These are phyloP conservation scores for Dynastes tityus DNA, from an alignment of 2,888 invertebrate genomes.

Conservation along the genomic window DNA sequence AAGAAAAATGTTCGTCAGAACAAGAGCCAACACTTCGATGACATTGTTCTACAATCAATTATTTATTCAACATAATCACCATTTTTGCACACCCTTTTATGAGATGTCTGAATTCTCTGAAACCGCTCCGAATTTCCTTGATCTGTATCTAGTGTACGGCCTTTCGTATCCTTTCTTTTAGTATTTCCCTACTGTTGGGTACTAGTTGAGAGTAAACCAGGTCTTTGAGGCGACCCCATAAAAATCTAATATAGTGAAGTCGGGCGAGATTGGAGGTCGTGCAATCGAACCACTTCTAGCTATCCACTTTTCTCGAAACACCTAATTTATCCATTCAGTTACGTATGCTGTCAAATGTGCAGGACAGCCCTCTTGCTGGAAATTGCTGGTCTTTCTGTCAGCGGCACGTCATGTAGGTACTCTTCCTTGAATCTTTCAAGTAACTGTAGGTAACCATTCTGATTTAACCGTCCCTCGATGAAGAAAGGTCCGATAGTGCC, in stretches of 20 bases:
- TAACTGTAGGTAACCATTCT: too few relatives aligned
- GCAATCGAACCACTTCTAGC: not conserved
- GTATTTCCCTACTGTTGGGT: not conserved
- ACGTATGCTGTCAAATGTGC: not conserved
- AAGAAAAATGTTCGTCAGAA: too few relatives aligned
- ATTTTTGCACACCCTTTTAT: not conserved
- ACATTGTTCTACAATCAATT: too few relatives aligned
- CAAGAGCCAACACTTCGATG: too few relatives aligned
- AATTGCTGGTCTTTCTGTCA: not conserved
- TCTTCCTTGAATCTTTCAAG: not conserved
- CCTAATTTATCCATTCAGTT: not conserved
- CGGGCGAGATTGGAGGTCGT: not conserved
- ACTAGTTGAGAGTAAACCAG: not conserved
- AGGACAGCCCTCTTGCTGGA: not conserved
- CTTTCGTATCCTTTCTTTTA: not conserved
- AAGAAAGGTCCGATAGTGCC: too few relatives aligned
- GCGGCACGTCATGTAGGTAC: constrained; percentile 1
- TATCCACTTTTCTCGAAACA: constrained; percentile 9
- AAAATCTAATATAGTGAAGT: constrained; percentile 3
- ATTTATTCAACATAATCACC: not conserved
- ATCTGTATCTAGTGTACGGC: too few relatives aligned
- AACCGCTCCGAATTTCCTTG: too few relatives aligned
- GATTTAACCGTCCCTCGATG: too few relatives aligned
- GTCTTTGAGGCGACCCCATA: not conserved
- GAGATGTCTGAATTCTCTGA: not conserved